Percentiles rank a stretch among this genome's conserved stretches.
Evolutionary conservation across 2,113 vertebrate genomes (phyloP).

Genomic region (Chaenocephalus aceratus): DNA sequence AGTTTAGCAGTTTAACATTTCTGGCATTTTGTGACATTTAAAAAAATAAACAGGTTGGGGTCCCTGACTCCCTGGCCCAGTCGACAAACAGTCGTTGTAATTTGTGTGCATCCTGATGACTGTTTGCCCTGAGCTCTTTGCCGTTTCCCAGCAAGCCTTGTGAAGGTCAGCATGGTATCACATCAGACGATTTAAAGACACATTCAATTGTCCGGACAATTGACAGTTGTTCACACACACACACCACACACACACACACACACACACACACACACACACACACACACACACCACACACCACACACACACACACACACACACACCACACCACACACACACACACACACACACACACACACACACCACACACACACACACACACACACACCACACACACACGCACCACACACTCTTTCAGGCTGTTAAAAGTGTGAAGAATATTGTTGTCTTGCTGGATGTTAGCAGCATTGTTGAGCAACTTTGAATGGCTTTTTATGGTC

Average conservation of each 20-base stretch:
- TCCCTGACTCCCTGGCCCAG: constrained; percentile 25
- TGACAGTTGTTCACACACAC: constrained; percentile 23
- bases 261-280: neutral
- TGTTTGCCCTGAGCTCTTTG: constrained; percentile 58
- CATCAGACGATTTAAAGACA: constrained; percentile 51
- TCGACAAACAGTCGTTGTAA: constrained; percentile 61
- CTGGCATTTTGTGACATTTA: constrained; percentile 25
- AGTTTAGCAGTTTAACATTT: constrained; percentile 13
- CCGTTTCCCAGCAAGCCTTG: constrained; percentile 52
- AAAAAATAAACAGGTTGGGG: constrained; percentile 37
- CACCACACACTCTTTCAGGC: constrained; percentile 13
- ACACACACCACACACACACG: neutral
- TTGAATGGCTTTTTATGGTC: constrained; percentile 40
- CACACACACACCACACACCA: neutral
- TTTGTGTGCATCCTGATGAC: constrained; percentile 69
- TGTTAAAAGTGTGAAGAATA: constrained; percentile 9
- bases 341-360: too few relatives aligned
- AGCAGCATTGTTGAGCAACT: neutral
- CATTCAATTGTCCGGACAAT: constrained; percentile 37
- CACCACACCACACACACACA: too few relatives aligned
- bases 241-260: neutral
- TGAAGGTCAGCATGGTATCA: constrained; percentile 70
- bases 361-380: neutral
- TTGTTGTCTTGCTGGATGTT: constrained; percentile 29
- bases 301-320: neutral